Conservation (phyloP, 2,888 invertebrate genomes). For the Perizoma affinitatum region DNA sequence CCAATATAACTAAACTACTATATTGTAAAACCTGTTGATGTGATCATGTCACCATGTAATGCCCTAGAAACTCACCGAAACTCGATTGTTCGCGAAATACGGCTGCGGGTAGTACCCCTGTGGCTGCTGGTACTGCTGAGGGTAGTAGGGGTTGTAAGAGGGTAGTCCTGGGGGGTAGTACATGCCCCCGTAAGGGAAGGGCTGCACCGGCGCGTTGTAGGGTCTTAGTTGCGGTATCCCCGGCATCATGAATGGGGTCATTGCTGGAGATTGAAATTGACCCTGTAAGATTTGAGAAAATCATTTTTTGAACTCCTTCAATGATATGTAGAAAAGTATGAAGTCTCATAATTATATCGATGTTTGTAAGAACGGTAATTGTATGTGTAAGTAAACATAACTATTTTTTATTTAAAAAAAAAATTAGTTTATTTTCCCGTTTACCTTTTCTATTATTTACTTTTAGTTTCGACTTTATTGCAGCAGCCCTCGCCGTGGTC, state of each 20-base stretch:
- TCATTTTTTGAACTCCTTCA: no score
- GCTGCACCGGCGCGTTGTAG: conserved; percentile 76
- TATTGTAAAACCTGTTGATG: no score
- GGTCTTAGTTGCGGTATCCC: conserved; percentile 74
- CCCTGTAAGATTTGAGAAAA: conserved; percentile 39
- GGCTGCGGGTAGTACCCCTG: conserved; percentile 72
- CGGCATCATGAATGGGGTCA: conserved; percentile 67
- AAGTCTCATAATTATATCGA: no score
- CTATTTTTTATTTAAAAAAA: no score
- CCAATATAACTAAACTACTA: no score
- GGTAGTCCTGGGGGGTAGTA: conserved; percentile 63
- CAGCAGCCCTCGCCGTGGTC: no score
- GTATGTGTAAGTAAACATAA: no score
- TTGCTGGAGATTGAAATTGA: conserved; percentile 53
- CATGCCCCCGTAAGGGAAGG: conserved; percentile 73
- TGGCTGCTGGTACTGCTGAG: conserved; percentile 58
- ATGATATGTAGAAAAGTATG: no score
- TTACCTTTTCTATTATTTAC: no score
- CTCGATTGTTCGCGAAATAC: conserved; percentile 73
- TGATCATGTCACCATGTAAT: neutral
- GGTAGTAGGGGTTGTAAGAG: conserved; percentile 71
- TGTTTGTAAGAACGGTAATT: no score
- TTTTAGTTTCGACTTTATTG: no score
- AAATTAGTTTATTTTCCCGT: no score
- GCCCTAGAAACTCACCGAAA: conserved; percentile 81